These are phyloP conservation scores for Haliclona indistincta DNA, from an alignment of 37 sponge, comb jelly and placozoan species.

Conservation along the genomic window DNA sequence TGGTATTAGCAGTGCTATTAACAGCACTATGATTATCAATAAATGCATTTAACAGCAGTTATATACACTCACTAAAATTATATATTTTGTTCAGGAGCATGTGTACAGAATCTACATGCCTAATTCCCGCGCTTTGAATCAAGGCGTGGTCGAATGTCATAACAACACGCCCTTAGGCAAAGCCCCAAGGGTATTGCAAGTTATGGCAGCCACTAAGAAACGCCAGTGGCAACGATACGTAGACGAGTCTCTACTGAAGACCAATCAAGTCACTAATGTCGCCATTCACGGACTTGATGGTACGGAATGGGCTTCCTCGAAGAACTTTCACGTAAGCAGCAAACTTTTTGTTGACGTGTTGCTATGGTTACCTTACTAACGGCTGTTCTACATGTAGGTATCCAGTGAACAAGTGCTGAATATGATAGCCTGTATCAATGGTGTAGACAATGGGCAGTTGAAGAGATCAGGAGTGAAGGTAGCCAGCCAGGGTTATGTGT, in stretches of 20 bases:
- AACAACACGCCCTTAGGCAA: neutral
- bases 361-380: too few relatives aligned
- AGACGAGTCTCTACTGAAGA: slow-evolving; percentile 64
- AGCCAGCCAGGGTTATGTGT: slow-evolving; percentile 45
- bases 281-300: slow-evolving; percentile 84
- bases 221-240: slow-evolving; percentile 77
- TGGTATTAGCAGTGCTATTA: too few relatives aligned
- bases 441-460: slow-evolving; percentile 44
- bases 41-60: too few relatives aligned
- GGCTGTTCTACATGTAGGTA: slow-evolving; percentile 37
- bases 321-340: slow-evolving; percentile 43
- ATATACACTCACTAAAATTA: too few relatives aligned
- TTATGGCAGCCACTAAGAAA: slow-evolving; percentile 3
- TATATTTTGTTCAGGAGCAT: too few relatives aligned
- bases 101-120: too few relatives aligned
- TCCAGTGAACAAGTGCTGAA: slow-evolving; percentile 42
- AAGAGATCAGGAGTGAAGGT: slow-evolving; percentile 54
- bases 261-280: slow-evolving; percentile 73
- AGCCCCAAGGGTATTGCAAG: neutral
- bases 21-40: too few relatives aligned
- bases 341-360: too few relatives aligned
- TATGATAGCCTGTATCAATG: slow-evolving; percentile 52
- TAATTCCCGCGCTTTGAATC: too few relatives aligned
- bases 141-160: too few relatives aligned
- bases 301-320: slow-evolving; percentile 58